phyloP scores from a whole-genome alignment of 2,888 invertebrate species.

The Agrilus cyanescens region DNA sequence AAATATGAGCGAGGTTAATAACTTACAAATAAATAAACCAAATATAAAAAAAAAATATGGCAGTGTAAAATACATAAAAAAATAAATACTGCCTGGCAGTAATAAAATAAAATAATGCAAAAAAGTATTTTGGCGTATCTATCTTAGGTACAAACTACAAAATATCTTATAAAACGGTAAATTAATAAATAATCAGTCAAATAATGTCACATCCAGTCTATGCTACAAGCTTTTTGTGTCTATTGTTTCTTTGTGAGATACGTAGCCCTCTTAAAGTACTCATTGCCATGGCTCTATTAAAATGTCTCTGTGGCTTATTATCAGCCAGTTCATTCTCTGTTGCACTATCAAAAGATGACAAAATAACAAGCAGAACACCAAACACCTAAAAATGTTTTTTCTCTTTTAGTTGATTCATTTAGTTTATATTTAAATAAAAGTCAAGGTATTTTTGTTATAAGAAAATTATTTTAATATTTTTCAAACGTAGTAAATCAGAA shows the following conservation, averaged over 20 bases:
- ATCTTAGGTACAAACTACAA: conserved; percentile 11
- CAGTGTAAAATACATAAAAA: too few relatives aligned
- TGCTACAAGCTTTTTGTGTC: conserved; percentile 23
- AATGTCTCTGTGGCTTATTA: conserved; percentile 66
- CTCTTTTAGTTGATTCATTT: background rate
- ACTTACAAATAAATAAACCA: too few relatives aligned
- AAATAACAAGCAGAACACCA: conserved; percentile 70
- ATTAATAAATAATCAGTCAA: conserved; percentile 13
- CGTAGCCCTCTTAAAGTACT: conserved; percentile 54
- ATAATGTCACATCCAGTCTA: conserved; percentile 15
- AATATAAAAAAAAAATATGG: too few relatives aligned
- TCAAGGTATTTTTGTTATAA: too few relatives aligned
- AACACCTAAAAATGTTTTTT: conserved; percentile 48
- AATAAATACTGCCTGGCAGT: too few relatives aligned
- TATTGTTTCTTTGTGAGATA: conserved; percentile 24
- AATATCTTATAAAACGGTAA: conserved; percentile 12
- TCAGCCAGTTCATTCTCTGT: conserved; percentile 39
- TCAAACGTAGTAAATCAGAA: background rate
- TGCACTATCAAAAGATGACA: conserved; percentile 56
- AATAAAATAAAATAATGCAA: too few relatives aligned
- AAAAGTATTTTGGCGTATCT: too few relatives aligned
- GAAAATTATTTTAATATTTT: background rate
- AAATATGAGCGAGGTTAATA: too few relatives aligned
- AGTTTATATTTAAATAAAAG: background rate
- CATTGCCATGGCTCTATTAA: conserved; percentile 85